phyloP scores from a whole-genome alignment of 2,113 vertebrate genomes.

The Paramormyrops kingsleyae region DNA sequence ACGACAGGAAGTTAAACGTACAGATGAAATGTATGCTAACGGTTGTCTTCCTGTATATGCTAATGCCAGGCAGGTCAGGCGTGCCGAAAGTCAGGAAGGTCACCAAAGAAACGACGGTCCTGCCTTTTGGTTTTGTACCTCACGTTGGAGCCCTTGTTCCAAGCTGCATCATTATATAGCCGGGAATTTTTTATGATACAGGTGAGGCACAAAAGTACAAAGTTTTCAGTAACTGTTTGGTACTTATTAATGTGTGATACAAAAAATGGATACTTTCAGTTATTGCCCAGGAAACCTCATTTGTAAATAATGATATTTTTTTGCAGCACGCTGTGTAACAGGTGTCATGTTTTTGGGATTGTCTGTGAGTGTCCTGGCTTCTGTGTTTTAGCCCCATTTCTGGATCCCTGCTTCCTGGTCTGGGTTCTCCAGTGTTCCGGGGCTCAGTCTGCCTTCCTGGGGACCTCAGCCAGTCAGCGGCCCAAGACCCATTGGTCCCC shows the following conservation, averaged over 20 bases:
- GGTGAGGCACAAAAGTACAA: background rate
- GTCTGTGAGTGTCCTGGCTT: no score
- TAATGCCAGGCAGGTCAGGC: constrained; percentile 2
- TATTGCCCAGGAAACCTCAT: background rate
- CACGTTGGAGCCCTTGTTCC: background rate
- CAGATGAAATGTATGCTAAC: background rate
- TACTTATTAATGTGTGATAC: constrained; percentile 7
- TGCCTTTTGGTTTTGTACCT: background rate
- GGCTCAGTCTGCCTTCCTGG: no score
- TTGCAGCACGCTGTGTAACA: no score
- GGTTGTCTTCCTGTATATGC: constrained; percentile 1
- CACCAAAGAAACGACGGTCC: background rate
- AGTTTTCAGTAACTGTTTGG: background rate
- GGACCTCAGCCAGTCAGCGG: no score
- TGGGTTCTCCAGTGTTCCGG: no score
- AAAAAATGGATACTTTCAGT: background rate
- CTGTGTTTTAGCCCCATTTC: no score
- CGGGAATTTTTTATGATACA: background rate
- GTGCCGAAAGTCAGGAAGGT: background rate
- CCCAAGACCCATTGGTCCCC: no score
- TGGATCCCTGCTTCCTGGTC: no score
- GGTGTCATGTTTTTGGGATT: no score
- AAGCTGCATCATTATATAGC: background rate
- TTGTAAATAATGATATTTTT: background rate
- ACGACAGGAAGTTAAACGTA: background rate